Base-by-base conservation (phyloP, 2,888 invertebrate genomes). In the Thumatha senex region DNA sequence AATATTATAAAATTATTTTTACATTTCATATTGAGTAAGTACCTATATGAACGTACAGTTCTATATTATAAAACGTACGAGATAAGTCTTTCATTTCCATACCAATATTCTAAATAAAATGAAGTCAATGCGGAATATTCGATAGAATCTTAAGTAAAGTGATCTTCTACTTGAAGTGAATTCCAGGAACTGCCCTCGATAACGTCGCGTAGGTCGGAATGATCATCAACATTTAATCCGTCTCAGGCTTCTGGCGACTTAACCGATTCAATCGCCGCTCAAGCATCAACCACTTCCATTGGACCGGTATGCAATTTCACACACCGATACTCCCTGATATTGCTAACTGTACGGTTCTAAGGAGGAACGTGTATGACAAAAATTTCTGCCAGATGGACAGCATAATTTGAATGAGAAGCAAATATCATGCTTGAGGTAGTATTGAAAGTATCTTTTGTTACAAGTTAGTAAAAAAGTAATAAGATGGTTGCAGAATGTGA, bases 271-370 rank as follows among this genome's bases (percentile, higher is more conserved):
- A 67, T 72, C 66, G 54, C 54, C 67, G 61, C 52, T 69, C 62
- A 72, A 65, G 64, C 61, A 52, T 57, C 66, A 46, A 42, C 52
- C 57, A 49, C 52, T 60, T 44, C 48, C 55, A 58, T 57, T 67
- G 61, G 72, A 75, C 74, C 72, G 76, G 70, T 59, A 75, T 75
- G 79, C 82, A 85, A 84, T 85, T 84, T 84, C 84, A 80, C 84
- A 82, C 78, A 59, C 72, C 80, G 71, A 73, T 76, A 74, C 69
- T 53, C 75, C 36, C 69, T 74, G 80, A 83, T 84, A 84, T 84
- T 80, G 73, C 81, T 75, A 72, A 78, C 70, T 60, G 61, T 70
- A 68, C 59, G 54, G 42, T 58, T 58, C 74, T 71, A 61, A 61
- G 53, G 69, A 5, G 54, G 58, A 63, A 67, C 63, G 60, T 54